phyloP scores from a whole-genome alignment of 2,797 vertebrate genomes.

The Petrocephalus sullivani region DNA sequence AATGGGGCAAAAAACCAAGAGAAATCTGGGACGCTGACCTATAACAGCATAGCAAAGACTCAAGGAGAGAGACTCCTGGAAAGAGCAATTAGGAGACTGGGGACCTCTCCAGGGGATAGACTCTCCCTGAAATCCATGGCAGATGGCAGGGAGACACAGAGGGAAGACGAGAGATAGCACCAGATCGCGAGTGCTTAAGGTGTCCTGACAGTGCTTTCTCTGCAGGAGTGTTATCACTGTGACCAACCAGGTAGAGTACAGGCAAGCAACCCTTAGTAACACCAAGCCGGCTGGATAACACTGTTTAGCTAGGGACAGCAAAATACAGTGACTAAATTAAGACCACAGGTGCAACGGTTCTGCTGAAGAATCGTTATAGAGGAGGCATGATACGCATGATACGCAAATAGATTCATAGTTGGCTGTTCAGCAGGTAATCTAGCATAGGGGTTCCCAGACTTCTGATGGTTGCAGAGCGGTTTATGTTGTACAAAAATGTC shows the following conservation, averaged over 20 bases:
- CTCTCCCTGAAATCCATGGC: background rate
- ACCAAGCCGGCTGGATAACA: background rate
- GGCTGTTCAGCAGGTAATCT: background rate
- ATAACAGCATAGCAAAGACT: constrained; percentile 9
- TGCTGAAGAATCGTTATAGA: background rate
- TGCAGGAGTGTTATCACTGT: background rate
- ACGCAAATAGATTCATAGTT: background rate
- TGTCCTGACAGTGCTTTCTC: background rate
- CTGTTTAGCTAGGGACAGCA: background rate
- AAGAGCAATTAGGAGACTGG: constrained; percentile 5
- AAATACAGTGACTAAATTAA: background rate
- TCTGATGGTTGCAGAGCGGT: background rate
- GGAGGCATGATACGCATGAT: background rate
- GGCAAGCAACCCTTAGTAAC: background rate
- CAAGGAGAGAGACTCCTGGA: background rate
- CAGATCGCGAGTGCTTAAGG: background rate
- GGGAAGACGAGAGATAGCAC: background rate
- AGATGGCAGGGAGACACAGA: constrained; percentile 17
- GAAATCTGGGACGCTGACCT: constrained; percentile 1
- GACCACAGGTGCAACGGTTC: background rate
- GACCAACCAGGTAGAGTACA: background rate
- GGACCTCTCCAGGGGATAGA: background rate
- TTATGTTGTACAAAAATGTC: no score
- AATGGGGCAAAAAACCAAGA: background rate
- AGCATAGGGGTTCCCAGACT: background rate